Percentiles rank a stretch among this genome's conserved stretches.
Evolutionary conservation across 92 coral and sea anemone genomes (phyloP).

Genomic region (Palythoa heliodiscus): DNA sequence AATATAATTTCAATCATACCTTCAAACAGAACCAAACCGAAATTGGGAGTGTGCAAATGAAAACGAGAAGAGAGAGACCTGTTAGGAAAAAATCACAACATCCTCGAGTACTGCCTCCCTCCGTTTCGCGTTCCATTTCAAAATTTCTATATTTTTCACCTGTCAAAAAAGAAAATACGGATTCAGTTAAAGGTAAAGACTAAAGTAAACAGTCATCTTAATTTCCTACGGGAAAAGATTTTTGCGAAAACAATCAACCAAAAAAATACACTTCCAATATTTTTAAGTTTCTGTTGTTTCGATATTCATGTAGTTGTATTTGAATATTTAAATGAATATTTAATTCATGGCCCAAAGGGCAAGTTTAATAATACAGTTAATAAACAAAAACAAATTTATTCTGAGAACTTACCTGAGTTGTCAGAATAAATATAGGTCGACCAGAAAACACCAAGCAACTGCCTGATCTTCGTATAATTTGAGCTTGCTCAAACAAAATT

Average conservation of each 20-base stretch:
- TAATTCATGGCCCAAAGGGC: background rate
- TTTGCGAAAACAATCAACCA: background rate
- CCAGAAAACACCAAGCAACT: background rate
- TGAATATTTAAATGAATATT: background rate
- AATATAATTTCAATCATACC: slow-evolving; percentile 29
- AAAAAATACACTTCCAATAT: background rate
- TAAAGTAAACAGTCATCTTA: background rate
- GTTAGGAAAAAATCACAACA: slow-evolving; percentile 53
- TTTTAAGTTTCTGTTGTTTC: background rate
- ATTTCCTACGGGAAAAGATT: background rate
- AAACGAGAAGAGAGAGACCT: slow-evolving; percentile 49
- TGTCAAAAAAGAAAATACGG: background rate
- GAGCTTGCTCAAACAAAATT: background rate
- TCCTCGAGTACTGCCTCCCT: slow-evolving; percentile 25
- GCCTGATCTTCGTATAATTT: background rate
- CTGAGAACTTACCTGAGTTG: no score
- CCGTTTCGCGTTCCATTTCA: slow-evolving; percentile 12
- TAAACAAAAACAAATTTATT: background rate
- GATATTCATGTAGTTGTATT: background rate
- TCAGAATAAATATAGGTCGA: background rate
- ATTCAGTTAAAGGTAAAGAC: background rate
- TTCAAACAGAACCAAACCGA: slow-evolving; percentile 65
- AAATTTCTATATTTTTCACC: background rate
- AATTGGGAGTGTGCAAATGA: slow-evolving; percentile 49
- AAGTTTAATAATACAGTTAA: background rate